These are phyloP conservation scores for Chromoteleia sp. DNA, from an alignment of 2,888 invertebrate species.

Conservation along the genomic window DNA sequence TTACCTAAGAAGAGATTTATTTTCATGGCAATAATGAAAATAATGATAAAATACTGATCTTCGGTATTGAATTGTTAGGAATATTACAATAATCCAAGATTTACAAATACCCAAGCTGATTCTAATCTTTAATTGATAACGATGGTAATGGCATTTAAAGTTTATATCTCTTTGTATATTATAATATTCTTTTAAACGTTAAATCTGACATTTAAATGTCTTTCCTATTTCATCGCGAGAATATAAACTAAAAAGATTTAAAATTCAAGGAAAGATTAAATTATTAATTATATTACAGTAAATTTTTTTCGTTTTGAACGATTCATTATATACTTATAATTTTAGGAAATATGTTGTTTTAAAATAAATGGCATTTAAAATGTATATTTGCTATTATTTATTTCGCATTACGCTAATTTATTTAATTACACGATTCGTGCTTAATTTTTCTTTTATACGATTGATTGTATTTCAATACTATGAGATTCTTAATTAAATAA, in stretches of 20 bases:
- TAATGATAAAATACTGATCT: slow-evolving; percentile 6
- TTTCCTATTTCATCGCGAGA: not conserved
- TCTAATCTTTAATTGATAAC: slow-evolving; percentile 22
- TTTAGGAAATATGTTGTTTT: not conserved
- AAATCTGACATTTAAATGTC: slow-evolving; percentile 6
- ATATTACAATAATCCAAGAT: slow-evolving; percentile 13
- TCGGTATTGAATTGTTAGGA: not conserved
- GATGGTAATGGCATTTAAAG: slow-evolving; percentile 7
- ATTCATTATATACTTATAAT: no score
- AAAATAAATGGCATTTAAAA: no score
- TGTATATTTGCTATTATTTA: no score
- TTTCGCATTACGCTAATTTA: no score
- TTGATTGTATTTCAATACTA: no score
- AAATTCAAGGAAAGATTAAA: slow-evolving; percentile 2
- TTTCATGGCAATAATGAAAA: not conserved
- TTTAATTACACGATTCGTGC: no score
- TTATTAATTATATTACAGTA: not conserved
- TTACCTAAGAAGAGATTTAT: slow-evolving; percentile 14
- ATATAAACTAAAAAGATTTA: not conserved
- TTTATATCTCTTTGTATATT: slow-evolving; percentile 11
- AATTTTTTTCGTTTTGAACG: not conserved
- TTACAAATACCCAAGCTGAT: not conserved
- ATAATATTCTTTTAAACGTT: not conserved
- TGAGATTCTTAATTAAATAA: no score
- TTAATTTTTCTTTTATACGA: no score